Base-by-base conservation (phyloP, 1,140 invertebrate genomes). In the Drosophila mojavensis region DNA sequence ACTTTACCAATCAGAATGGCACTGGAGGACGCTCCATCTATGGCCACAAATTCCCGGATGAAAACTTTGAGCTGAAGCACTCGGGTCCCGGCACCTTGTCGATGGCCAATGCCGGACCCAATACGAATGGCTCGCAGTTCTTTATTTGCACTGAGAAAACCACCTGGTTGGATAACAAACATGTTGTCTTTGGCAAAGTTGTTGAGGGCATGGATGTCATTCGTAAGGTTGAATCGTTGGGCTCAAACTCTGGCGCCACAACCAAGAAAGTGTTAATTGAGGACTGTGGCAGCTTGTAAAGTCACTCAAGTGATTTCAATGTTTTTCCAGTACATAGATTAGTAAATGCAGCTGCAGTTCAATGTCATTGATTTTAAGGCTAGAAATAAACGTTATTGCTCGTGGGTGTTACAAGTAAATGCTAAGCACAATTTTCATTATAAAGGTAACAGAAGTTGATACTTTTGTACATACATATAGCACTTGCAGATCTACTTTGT, bases 71-170 rank as follows among this genome's bases (percentile, higher is more conserved):
- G 26, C 93, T 98, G 92, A 98, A 97, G 93, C 98, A 99, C 94
- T 97, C 96, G 51, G 97, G 96, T 54, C 95, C 97, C 61, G 97
- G 97, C 68, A 94, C 96, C 45, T 92, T 98, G 63, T 98, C 97
- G 2, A 98, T 98, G 97, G 98, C 97, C n/a, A 99, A 98, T 92
- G 97, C 97, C 85, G 98, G 98, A 11, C 96, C 97, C 33, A 96
- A 98, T 93, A 98, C 98, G 66, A 99, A 99, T 91, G 98, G 98
- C 54, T 98, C 97, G 51, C 98, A 99, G 93, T 99, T 99, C 94
- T 99, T 94, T 3, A 95, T 99, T 74, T 98, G 97, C 85, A 98
- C 97, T 60, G 96, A 96, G 33, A 98, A 98, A 92, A 99, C 98
- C 5, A 93, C 94, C 5, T 99, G 98, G 98, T 93, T 99, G 77